phyloP scores from a whole-genome alignment of 1,140 invertebrate species.

The Acromyrmex echinatior region DNA sequence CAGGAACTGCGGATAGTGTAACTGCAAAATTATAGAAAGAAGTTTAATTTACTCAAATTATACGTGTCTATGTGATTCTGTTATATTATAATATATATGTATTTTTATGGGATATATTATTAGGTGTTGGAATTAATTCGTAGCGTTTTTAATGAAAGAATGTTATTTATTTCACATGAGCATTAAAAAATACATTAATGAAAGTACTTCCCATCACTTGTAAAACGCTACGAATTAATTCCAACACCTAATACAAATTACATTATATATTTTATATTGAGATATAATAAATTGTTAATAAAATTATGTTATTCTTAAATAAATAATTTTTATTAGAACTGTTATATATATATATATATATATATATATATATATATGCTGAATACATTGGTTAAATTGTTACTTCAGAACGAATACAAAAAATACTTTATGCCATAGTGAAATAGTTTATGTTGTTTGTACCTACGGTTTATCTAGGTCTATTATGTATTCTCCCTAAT shows the following conservation, averaged over 20 bases:
- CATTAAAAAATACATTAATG: too few species aligned
- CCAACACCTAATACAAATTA: too few species aligned
- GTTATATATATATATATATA: neutral
- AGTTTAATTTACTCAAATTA: neutral
- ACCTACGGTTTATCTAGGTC: neutral
- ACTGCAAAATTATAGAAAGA: neutral
- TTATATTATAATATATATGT: neutral
- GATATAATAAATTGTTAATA: neutral
- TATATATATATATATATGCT: neutral
- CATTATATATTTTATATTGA: neutral
- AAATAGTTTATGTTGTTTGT: neutral
- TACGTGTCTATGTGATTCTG: neutral
- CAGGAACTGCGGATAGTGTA: neutral
- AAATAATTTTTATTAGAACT: neutral
- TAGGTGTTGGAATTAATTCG: too few species aligned
- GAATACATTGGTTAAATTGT: neutral
- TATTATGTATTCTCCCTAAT: conserved; percentile 36
- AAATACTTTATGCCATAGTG: neutral
- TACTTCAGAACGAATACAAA: neutral
- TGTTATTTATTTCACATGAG: too few species aligned
- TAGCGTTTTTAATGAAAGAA: too few species aligned
- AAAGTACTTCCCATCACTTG: too few species aligned
- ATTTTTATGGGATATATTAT: neutral
- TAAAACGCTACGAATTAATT: too few species aligned
- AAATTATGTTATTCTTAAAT: neutral